Conservation (phyloP, 2,797 vertebrate species). For the Tachyglossus aculeatus region DNA sequence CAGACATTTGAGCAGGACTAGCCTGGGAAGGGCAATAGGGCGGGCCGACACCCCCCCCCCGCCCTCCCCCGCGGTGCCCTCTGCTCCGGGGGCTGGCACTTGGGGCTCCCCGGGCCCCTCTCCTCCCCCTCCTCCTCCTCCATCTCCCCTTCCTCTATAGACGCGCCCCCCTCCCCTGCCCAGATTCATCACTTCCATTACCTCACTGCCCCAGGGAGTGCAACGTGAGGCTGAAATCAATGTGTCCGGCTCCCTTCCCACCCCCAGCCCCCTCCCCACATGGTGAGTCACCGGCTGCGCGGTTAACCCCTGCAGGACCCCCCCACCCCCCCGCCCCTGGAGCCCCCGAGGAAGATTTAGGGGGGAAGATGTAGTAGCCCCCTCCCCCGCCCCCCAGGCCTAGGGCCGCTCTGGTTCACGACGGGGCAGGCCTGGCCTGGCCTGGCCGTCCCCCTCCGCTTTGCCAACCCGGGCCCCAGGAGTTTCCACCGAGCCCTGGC, state of each 20-base stretch:
- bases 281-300: slow-evolving; percentile 52
- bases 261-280: slow-evolving; percentile 45
- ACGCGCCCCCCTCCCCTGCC: slow-evolving; percentile 19
- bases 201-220: slow-evolving; percentile 64
- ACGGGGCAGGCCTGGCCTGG: background rate
- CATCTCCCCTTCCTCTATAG: slow-evolving; percentile 43
- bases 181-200: slow-evolving; percentile 63
- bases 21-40: too few relatives aligned
- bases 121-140: slow-evolving; percentile 41
- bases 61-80: background rate
- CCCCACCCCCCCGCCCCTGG: background rate
- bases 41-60: slow-evolving; percentile 24
- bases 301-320: slow-evolving; percentile 46
- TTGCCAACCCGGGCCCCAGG: background rate
- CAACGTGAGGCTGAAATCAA: slow-evolving; percentile 60
- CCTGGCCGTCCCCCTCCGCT: background rate
- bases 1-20: too few relatives aligned
- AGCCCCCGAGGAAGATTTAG: background rate
- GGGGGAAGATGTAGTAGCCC: background rate
- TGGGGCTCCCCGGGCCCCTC: slow-evolving; percentile 35
- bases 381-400: background rate
- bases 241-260: slow-evolving; percentile 53
- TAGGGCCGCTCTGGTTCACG: too few relatives aligned
- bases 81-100: slow-evolving; percentile 40
- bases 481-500: background rate